Evolutionary conservation across 2,113 vertebrate species (phyloP), one percentile per base, ranked within the genome.

Genomic region (Dendrocopos noguchii): DNA sequence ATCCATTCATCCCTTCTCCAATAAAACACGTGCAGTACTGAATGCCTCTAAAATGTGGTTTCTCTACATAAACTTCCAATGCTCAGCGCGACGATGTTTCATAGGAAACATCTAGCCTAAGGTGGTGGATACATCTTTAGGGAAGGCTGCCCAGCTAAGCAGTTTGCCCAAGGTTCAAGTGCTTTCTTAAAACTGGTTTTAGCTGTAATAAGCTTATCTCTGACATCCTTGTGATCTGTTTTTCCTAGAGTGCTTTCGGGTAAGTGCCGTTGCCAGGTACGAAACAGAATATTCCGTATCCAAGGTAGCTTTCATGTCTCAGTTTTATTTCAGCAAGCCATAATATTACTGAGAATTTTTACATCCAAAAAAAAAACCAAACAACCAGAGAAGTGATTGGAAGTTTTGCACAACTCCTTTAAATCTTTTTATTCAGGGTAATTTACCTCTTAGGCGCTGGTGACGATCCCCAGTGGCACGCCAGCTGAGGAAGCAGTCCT

Each of bases 11-110:
- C 89, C 60, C 46, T 77, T 84, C 44, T 65, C 91, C 76, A 90
- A 81, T 95, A 94, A 95, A 96, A 91, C 53, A 61, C 34, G 6
- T 87, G 57, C 67, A 91, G 82, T 71, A 87, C 70, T 82, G 71
- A 70, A 91, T 77, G 68, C 68, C n/a, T 94, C 70, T 90, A 77
- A 89, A 89, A 87, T 89, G 67, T 92, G 60, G 71, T 89, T 78
- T 94, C 33, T 91, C 21, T 88, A 29, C 34, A 3, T 72, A 71
- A 84, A 36, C n/a, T 18, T 25, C 36, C n/a, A 22, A 53, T 61
- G 33, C 65, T 83, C 33, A 39, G 24, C 9, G 2, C 75, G 0
- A 10, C 42, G 36, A 47, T 61, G 12, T 67, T 84, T 87, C 25
- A 2, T 18, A 53, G 74, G 63, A 82, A 80, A 36, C 19, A 4